phyloP scores from a whole-genome alignment of 2,113 vertebrate species.

The Tringa solitaria region DNA sequence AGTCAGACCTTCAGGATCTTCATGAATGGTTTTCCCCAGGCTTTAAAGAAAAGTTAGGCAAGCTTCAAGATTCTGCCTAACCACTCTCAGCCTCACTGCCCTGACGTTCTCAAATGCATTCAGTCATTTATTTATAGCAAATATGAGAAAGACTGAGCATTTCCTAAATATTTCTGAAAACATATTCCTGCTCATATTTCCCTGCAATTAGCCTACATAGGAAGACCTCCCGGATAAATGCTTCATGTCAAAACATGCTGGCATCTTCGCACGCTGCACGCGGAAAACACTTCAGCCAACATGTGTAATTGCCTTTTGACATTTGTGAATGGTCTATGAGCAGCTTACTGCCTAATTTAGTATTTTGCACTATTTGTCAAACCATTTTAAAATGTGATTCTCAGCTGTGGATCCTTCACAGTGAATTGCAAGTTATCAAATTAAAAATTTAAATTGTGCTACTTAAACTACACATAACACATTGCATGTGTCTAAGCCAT shows the following conservation, averaged over 20 bases:
- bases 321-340: neutral
- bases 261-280: neutral
- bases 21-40: neutral
- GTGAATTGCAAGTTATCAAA: neutral
- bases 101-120: neutral
- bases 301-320: neutral
- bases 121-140: neutral
- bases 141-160: neutral
- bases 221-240: neutral
- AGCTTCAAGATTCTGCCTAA: neutral
- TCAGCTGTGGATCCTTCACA: neutral
- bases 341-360: neutral
- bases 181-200: neutral
- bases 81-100: neutral
- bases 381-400: neutral
- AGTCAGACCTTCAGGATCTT: neutral
- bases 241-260: neutral
- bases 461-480: neutral
- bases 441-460: neutral
- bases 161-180: neutral
- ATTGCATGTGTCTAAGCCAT: neutral
- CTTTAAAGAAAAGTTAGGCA: neutral
- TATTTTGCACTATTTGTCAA: neutral
- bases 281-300: neutral
- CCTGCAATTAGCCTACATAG: neutral